These are phyloP conservation scores for Plecotus auritus DNA, from an alignment of 2,113 vertebrate species.

Conservation along the genomic window DNA sequence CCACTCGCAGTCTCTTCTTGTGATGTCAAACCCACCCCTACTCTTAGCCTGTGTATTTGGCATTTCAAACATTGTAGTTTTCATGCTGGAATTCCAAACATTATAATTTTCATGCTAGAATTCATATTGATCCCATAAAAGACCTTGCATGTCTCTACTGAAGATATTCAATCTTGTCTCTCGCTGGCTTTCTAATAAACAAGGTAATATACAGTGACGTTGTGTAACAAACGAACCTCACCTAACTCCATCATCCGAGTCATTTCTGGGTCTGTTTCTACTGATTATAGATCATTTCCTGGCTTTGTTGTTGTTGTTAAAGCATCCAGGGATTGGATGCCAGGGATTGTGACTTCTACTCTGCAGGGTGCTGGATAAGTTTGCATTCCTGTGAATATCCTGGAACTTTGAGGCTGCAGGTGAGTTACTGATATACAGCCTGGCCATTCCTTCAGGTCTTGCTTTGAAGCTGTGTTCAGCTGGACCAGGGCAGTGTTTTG, in stretches of 20 bases:
- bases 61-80: background rate
- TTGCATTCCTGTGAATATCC: background rate
- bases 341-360: background rate
- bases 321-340: too few species aligned
- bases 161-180: fast-evolving
- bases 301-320: background rate
- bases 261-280: background rate
- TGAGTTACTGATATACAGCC: background rate
- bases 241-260: background rate
- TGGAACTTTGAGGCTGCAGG: background rate
- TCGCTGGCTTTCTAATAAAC: too few species aligned
- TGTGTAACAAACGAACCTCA: fast-evolving
- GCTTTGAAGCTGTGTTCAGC: background rate
- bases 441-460: background rate
- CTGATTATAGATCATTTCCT: background rate
- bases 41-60: fast-evolving
- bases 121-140: background rate
- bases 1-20: background rate
- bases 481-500: fast-evolving
- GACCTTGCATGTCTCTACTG: background rate
- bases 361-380: background rate
- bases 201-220: fast-evolving
- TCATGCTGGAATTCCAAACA: background rate
- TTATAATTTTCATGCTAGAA: background rate
- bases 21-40: fast-evolving